Evolutionary conservation across 2,797 vertebrate species (phyloP), one percentile per base, ranked within the genome.

Genomic region (Staurois parvus): DNA sequence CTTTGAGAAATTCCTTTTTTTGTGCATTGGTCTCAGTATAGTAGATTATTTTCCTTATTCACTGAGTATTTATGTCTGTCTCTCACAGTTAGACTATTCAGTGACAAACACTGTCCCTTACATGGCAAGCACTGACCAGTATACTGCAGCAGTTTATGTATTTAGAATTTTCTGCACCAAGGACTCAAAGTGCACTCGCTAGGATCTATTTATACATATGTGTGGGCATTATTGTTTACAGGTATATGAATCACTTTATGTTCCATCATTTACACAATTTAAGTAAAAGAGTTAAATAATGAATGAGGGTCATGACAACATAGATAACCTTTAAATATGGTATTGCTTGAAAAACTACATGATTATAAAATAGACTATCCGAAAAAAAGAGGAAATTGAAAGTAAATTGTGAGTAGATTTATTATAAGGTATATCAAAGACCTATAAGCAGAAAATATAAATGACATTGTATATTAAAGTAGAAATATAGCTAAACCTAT

Each of bases 151-250:
- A 89, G 90, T 92, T 88, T 90, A 80, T 84, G 91, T 91, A 76
- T 90, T 82, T 81, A 79, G 84, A 91, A 89, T 89, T 90, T 90
- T 91, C 87, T 88, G 90, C 89, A 93, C 93, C 93, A 90, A 94
- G 88, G 90, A 90, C 88, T 88, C 86, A 78, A 78, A 85, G 88
- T 91, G 91, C 89, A 91, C 79, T 85, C 88, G 83, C 70, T 90
- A 72, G 82, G 88, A 88, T 88, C 90, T 86, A 69, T 79, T 83
- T 79, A 84, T 87, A 80, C 59, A 68, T 84, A 9, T 88, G 0
- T 81, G 1, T 45, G 40, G 5, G 4, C 24, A 66, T 80, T 85
- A 83, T 15, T 84, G 9, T 76, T 67, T 40, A 74, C 70, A 24
- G 48, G 9, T 56, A 68, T 52, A 72, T 26, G 11, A 26, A 26